Base-by-base conservation (phyloP, 2,888 invertebrate species). In the Drosophila sordidula region DNA sequence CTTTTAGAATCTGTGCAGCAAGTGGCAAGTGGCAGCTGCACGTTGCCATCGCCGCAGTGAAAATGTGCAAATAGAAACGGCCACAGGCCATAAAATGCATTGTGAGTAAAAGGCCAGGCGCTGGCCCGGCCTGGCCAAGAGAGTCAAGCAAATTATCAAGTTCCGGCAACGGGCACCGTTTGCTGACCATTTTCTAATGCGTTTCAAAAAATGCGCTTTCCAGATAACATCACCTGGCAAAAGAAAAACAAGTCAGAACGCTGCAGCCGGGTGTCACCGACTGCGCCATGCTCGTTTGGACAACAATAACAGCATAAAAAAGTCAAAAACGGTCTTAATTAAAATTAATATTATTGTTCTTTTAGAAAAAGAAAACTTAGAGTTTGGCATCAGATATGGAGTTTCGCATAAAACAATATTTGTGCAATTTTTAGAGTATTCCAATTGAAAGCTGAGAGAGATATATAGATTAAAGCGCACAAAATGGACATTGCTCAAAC, bases 21-120 rank as follows among this genome's bases (percentile, higher is more conserved):
- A 32, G 32, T 32, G 32, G 32, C 32, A 32, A 41, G 41, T 29
- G 12, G 51, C 57, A 44, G 25, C 22, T 59, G 42, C 75, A 41
- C 59, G 51, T 34, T 16, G 56, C 70, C 66, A 52, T 65, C 65
- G 61, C 25, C 44, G 74, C 57, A 70, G 75, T 65, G 79, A 78
- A 85, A 85, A 81, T 68, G 82, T 38, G 79, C 67, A 85, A 85
- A 80, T 84, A 70, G 79, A 84, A 87, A 75, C 68, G 82, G 65
- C 64, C 58, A 44, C 46, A 47, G 51, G 51, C 73, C 75, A 79
- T 76, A 59, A 76, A 79, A 78, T 49, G 46, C 65, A 64, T 78
- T 69, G 61, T 61, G 62, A 75, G 70, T 70, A 66, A 65, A 70
- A 70, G 62, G 70, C 70, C 11, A 70, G 57, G 66, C n/a, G n/a